Evolutionary conservation across 2,797 vertebrate species (phyloP).

Genomic region (Muraenolepis orangiensis): DNA sequence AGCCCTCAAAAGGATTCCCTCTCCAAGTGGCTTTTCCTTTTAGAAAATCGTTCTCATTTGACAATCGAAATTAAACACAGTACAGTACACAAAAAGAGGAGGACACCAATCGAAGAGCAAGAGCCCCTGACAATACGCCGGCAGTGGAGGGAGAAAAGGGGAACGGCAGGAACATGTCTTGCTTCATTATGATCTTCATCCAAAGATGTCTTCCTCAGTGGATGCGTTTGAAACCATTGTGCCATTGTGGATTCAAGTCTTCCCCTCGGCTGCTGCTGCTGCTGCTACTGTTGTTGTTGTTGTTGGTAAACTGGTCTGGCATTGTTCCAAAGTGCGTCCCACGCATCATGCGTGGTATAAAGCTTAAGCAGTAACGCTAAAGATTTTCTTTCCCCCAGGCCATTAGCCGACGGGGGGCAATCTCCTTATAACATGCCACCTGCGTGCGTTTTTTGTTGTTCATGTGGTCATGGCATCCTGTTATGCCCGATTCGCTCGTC

Average conservation of each 20-base stretch:
- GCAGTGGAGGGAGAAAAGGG: slow-evolving; percentile 12
- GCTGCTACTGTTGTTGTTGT: slow-evolving; percentile 15
- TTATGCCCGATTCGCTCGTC: slow-evolving; percentile 58
- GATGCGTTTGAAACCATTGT: slow-evolving; percentile 25
- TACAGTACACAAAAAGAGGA: slow-evolving; percentile 24
- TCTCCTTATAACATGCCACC: slow-evolving; percentile 50
- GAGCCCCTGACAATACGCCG: slow-evolving; percentile 24
- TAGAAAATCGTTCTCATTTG: slow-evolving; percentile 33
- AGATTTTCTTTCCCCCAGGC: slow-evolving; percentile 59
- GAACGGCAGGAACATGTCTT: slow-evolving; percentile 15
- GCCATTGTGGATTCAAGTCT: background rate
- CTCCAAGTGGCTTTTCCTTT: slow-evolving; percentile 32
- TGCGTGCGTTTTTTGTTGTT: slow-evolving; percentile 58
- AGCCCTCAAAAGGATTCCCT: slow-evolving; percentile 42
- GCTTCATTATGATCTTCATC: slow-evolving; percentile 32
- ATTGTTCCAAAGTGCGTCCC: no score
- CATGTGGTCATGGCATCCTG: slow-evolving; percentile 65
- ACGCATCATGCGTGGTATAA: background rate
- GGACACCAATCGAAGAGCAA: slow-evolving; percentile 40
- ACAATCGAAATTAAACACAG: slow-evolving; percentile 42
- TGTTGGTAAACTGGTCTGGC: background rate
- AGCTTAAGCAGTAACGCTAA: background rate
- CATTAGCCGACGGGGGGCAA: slow-evolving; percentile 40
- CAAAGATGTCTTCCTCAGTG: slow-evolving; percentile 26
- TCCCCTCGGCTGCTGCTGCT: background rate